Evolutionary conservation across 2,888 invertebrate genomes (phyloP), one percentile per base, ranked within the genome.

Genomic region (Pyralis farinalis): DNA sequence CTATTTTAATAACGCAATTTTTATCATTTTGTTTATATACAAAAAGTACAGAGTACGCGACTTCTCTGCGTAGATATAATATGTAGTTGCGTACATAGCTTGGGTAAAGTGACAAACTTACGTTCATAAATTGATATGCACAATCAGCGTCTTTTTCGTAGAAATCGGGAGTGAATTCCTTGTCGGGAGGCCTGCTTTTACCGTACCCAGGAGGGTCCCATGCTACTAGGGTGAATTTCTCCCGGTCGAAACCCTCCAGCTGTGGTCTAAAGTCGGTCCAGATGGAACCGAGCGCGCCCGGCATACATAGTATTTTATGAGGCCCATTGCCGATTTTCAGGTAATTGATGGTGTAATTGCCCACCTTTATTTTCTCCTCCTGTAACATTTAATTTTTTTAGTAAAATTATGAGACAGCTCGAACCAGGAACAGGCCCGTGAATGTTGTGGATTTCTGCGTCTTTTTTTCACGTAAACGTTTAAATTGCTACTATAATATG

Each of bases 181-280:
- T 90, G 12, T 92, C 84, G 0, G 96, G 96, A 0, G 96, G 97
- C 47, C 94, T 90, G 44, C 96, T 96, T 46, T 92, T 92, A 0
- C 97, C 97, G 81, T 96, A 97, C 0, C 97, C 97, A 0, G 95
- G 95, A 0, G 97, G 96, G 76, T 97, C 97, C 95, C 95, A 95
- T 0, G 91, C 94, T 6, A 94, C 73, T 16, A 94, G 51, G 0
- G 93, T 93, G 51, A 94, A 92, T 60, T 92, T 91, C 1, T 90
- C 76, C 46, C 72, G 78, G 64, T 93, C 84, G 22, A 96, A 77
- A 42, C 92, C 89, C 55, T 94, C 92, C 6, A 95, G 84, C 77
- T 95, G 95, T 0, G 95, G 94, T 50, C 91, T 92, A 63, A 96
- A 97, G 72, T 97, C 96, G 0, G 94, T 95, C 93, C 94, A 94